A percentile compares a stretch with the other conserved stretches of the same genome.
Conservation (phyloP, 2,113 vertebrate genomes). For the Echinops telfairi region DNA sequence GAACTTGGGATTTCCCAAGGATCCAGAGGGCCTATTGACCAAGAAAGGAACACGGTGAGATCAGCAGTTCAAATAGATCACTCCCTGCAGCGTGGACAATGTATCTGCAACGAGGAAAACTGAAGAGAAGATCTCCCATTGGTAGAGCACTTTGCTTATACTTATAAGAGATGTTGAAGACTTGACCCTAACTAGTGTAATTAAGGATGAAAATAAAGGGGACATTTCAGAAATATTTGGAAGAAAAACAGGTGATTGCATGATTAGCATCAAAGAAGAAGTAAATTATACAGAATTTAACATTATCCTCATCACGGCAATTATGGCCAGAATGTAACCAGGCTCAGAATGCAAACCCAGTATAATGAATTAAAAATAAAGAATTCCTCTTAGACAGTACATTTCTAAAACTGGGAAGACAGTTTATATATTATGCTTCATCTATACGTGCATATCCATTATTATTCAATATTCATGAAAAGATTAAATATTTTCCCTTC, state of each 20-base stretch:
- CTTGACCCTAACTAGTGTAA: not conserved
- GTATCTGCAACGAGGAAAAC: not conserved
- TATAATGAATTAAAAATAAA: not conserved
- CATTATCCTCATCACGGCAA: constrained; percentile 1
- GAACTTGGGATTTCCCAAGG: too few relatives aligned
- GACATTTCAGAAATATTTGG: constrained; percentile 28
- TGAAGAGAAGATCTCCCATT: not conserved
- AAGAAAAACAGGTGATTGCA: not conserved
- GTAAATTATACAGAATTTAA: not conserved
- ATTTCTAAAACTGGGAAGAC: too few relatives aligned
- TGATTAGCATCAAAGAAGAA: not conserved
- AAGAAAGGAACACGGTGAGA: too few relatives aligned
- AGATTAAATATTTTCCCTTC: too few relatives aligned
- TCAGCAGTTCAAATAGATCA: not conserved
- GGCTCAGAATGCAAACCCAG: not conserved
- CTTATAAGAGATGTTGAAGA: not conserved
- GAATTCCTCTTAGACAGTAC: not conserved
- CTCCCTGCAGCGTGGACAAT: not conserved
- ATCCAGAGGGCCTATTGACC: too few relatives aligned
- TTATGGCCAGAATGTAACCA: not conserved
- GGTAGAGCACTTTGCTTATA: not conserved
- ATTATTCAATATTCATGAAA: too few relatives aligned
- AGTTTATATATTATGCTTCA: too few relatives aligned
- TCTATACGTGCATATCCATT: too few relatives aligned
- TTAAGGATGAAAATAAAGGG: not conserved